Conservation (phyloP, 2,888 invertebrate genomes). For the Esperia sulphurella region DNA sequence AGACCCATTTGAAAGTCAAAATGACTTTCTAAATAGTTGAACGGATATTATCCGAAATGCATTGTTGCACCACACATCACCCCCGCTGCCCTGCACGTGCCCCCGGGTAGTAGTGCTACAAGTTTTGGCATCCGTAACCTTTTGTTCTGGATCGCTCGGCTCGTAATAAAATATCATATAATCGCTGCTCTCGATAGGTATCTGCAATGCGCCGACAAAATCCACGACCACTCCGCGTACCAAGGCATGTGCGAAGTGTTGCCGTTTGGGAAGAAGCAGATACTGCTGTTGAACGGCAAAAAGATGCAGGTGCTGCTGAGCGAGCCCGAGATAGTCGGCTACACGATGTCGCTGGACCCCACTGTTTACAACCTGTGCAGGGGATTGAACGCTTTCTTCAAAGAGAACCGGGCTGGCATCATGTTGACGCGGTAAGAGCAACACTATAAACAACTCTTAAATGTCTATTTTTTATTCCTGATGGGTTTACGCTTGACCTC, state of each 20-base stretch:
- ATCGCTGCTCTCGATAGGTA: conserved; percentile 42
- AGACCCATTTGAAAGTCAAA: no score
- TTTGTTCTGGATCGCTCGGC: no score
- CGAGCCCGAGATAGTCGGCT: conserved; percentile 70
- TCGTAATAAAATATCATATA: no score
- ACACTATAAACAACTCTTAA: no score
- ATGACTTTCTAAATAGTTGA: no score
- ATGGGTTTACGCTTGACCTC: no score
- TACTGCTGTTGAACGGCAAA: conserved; percentile 54
- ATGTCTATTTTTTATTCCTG: no score
- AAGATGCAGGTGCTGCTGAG: conserved; percentile 62
- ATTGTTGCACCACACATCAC: no score
- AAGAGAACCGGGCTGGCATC: conserved; percentile 71
- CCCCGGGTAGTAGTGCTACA: no score
- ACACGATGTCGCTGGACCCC: conserved; percentile 66
- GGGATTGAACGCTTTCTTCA: conserved; percentile 77
- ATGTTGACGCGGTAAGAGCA: conserved; percentile 56
- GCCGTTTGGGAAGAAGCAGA: conserved; percentile 65
- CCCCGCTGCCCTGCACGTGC: no score
- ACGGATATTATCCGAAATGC: no score
- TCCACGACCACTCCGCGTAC: conserved; percentile 68
- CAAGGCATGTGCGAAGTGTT: conserved; percentile 71
- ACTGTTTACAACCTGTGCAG: conserved; percentile 72
- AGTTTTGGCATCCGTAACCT: no score
- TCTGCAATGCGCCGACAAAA: conserved; percentile 58